Conservation (phyloP, 2,888 invertebrate species). For the Synergus umbraculus region DNA sequence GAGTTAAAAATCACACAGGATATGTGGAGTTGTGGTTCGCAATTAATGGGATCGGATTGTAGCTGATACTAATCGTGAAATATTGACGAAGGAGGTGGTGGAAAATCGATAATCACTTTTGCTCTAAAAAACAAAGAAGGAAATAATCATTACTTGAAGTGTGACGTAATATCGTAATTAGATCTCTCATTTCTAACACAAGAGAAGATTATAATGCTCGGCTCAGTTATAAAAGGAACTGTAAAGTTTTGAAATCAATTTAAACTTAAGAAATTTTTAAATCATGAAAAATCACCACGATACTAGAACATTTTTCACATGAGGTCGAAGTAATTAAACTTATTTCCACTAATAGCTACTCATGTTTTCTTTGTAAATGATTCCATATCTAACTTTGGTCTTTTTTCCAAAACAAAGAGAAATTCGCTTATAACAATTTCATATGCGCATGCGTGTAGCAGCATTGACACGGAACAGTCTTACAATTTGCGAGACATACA, state of each 20-base stretch:
- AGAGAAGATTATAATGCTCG: background rate
- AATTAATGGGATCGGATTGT: conserved; percentile 39
- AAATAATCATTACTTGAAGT: conserved; percentile 15
- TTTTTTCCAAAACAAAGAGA: background rate
- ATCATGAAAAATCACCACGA: too few relatives aligned
- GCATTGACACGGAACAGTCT: conserved; percentile 30
- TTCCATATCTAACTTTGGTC: background rate
- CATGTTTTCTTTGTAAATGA: background rate
- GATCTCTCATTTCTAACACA: background rate
- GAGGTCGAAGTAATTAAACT: too few relatives aligned
- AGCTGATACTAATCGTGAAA: conserved; percentile 30
- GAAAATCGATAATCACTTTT: conserved; percentile 33
- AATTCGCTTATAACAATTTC: background rate
- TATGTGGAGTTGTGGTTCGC: conserved; percentile 26
- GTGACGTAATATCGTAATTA: conserved; percentile 21
- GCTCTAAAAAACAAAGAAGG: conserved; percentile 13
- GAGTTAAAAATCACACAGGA: conserved; percentile 36
- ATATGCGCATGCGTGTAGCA: background rate
- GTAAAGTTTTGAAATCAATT: too few relatives aligned
- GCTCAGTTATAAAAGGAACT: too few relatives aligned
- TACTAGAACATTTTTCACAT: too few relatives aligned
- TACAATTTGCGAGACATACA: conserved; percentile 65
- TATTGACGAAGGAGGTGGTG: conserved; percentile 28
- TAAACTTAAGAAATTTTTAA: too few relatives aligned
- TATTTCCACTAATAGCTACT: too few relatives aligned